Evolutionary conservation across 2,888 invertebrate genomes (phyloP), one percentile per base, ranked within the genome.

Genomic region (Bellardia bayeri): DNA sequence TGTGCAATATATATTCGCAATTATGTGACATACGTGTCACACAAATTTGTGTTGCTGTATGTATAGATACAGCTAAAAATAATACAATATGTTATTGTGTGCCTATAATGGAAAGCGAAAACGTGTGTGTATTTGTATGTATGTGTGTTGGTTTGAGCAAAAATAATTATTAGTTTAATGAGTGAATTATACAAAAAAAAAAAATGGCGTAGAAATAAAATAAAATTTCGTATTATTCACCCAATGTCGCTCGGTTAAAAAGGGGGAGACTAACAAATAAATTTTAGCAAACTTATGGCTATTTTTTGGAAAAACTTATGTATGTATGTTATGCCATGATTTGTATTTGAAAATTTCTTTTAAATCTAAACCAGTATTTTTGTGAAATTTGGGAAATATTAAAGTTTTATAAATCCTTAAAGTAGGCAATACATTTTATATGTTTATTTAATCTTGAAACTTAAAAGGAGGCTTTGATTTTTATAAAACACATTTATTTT

Each of bases 161-260:
- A 82, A 86, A 74, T 72, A 79, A 82, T 86, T 79, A 69, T 82
- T 82, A 86, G 79, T 82, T 82, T 86, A 86, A 79, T 86, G 74
- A 86, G 58, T 78, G 72, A 82, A 86, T 82, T 82, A 71, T 30
- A 79, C 16, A 82, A 69, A 49, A 30, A 82, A 63, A 49, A 42
- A 13, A 63, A 9, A 40, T 56, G 5, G 8, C 23, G 11, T 9
- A 54, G 3, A 51, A 16, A 63, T 75, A 11, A 63, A 37, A 64
- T 64, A 14, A 54, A 64, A 51, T 42, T 54, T 45, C 30, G n/a
- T 33, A 33, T 61, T n/a, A 64, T 40, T 40, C 2, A 23, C 7
- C 16, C 16, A 56, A 23, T 54, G 16, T n/a, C 33, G 63, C 14
- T 16, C 9, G 16, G 3, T 56, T 14, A 2, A 1, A 56, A 23